These are phyloP conservation scores for Fistularia commersonii DNA, from an alignment of 2,797 vertebrate genomes.

Conservation along the genomic window DNA sequence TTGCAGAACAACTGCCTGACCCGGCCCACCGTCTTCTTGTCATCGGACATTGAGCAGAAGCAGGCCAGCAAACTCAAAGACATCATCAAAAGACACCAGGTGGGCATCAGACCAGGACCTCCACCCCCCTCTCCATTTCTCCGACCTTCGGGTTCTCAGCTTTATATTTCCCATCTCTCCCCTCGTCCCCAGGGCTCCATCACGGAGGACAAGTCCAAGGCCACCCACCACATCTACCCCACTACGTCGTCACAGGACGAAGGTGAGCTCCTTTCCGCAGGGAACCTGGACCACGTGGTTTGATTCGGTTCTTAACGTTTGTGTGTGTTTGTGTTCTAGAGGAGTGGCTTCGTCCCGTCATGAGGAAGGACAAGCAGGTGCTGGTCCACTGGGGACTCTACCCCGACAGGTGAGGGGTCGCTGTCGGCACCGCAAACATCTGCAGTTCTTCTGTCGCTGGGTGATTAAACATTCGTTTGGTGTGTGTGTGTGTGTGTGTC, in stretches of 20 bases:
- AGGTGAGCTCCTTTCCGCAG: constrained; percentile 64
- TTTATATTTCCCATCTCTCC: not conserved
- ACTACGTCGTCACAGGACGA: constrained; percentile 86
- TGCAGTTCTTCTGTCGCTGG: no score
- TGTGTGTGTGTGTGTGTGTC: not conserved
- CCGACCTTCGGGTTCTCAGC: not conserved
- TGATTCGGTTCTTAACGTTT: not conserved
- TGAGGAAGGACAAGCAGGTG: constrained; percentile 95
- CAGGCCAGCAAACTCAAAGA: constrained; percentile 93
- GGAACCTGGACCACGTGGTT: not conserved
- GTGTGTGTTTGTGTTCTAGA: constrained; percentile 74
- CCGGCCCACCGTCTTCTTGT: constrained; percentile 91
- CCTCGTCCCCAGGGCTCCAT: constrained; percentile 81
- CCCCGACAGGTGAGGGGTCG: constrained; percentile 86
- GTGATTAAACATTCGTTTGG: not conserved
- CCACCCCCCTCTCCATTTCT: no score
- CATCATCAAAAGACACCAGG: constrained; percentile 97
- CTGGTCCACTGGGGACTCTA: constrained; percentile 94
- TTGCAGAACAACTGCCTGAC: constrained; percentile 93
- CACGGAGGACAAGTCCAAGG: constrained; percentile 95
- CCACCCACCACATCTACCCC: constrained; percentile 90
- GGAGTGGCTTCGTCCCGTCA: constrained; percentile 94
- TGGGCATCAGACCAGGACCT: constrained; percentile 35
- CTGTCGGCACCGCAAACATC: no score
- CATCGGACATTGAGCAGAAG: constrained; percentile 91